These are phyloP conservation scores for Limnephilus rhombicus DNA, from an alignment of 2,888 invertebrate genomes.

Conservation along the genomic window DNA sequence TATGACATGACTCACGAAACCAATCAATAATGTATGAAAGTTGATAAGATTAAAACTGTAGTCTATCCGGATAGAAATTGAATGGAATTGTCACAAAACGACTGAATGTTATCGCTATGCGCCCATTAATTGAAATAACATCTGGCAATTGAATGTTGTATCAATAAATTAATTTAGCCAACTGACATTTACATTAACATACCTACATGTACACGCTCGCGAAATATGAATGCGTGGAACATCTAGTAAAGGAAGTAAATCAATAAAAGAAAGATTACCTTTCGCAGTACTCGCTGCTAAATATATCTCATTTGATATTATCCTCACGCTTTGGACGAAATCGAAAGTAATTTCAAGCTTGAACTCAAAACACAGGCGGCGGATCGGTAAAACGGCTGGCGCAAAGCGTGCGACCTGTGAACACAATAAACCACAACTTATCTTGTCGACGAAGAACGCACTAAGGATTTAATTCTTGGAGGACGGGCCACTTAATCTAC, in stretches of 20 bases:
- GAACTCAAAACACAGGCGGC: conserved; percentile 57
- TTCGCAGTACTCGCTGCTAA: conserved; percentile 28
- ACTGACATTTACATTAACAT: conserved; percentile 47
- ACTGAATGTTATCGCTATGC: conserved; percentile 49
- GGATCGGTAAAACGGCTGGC: conserved; percentile 32
- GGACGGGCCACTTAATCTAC: conserved; percentile 51
- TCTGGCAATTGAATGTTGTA: conserved; percentile 61
- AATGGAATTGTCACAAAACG: conserved; percentile 38
- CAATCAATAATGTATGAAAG: conserved; percentile 38
- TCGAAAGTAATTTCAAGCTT: conserved; percentile 55
- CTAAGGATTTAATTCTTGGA: conserved; percentile 41
- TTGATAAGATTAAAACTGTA: conserved; percentile 41
- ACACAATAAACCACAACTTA: conserved; percentile 34
- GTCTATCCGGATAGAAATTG: conserved; percentile 25
- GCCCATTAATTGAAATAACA: conserved; percentile 57
- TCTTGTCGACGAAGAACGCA: conserved; percentile 15
- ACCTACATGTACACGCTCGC: conserved; percentile 49
- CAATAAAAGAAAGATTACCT: conserved; percentile 43
- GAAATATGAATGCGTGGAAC: conserved; percentile 30
- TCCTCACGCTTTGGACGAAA: conserved; percentile 54
- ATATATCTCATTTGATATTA: conserved; percentile 57
- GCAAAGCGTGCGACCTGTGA: conserved; percentile 23
- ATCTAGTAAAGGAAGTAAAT: conserved; percentile 12
- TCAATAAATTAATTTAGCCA: conserved; percentile 54
- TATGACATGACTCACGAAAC: conserved; percentile 25